Percentiles rank a stretch among this genome's conserved stretches.
Conservation (phyloP, 2,113 vertebrate species). For the Percina caprodes region DNA sequence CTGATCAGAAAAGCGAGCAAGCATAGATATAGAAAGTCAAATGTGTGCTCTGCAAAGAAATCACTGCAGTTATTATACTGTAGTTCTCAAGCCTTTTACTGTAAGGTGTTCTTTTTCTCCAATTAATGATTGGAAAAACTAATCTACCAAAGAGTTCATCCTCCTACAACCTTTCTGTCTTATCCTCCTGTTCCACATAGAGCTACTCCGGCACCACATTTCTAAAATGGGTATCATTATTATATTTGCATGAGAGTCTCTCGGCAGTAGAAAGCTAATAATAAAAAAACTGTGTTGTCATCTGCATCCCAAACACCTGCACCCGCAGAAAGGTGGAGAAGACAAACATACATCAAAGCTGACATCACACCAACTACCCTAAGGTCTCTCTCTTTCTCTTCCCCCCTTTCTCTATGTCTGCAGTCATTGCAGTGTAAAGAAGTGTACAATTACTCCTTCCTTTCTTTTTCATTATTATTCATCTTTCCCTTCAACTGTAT, state of each 20-base stretch:
- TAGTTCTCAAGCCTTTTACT: constrained; percentile 1
- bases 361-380: constrained; percentile 54
- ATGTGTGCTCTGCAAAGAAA: constrained; percentile 37
- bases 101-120: constrained; percentile 26
- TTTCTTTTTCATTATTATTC: constrained; percentile 42
- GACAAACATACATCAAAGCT: constrained; percentile 61
- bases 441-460: constrained; percentile 14
- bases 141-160: neutral
- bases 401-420: constrained; percentile 7
- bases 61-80: constrained; percentile 12
- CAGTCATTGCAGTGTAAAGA: constrained; percentile 47
- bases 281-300: constrained; percentile 14
- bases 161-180: neutral
- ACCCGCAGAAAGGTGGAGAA: constrained; percentile 44
- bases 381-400: constrained; percentile 20
- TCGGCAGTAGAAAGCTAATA: constrained; percentile 16
- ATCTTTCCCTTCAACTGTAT: neutral
- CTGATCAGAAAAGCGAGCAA: constrained; percentile 80
- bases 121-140: constrained; percentile 12
- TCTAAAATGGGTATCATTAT: constrained; percentile 28
- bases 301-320: constrained; percentile 51
- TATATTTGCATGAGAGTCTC: constrained; percentile 26
- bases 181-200: neutral
- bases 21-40: constrained; percentile 78
- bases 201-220: neutral